Evolutionary conservation across 2,113 vertebrate species (phyloP), one percentile per base, ranked within the genome.

Genomic region (Engraulis encrasicolus): DNA sequence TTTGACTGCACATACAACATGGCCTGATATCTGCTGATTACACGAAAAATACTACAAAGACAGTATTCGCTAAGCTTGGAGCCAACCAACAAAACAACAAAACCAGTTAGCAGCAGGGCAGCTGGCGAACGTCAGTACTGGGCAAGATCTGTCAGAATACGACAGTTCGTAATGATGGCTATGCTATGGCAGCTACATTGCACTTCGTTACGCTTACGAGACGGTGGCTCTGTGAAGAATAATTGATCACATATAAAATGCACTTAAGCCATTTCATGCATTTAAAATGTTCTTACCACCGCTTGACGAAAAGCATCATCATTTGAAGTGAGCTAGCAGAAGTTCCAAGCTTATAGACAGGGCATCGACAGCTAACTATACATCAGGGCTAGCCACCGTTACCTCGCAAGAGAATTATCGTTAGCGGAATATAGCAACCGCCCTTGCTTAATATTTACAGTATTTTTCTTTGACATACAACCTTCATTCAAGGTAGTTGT

Each of bases 381-480:
- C 58, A 66, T 66, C n/a, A 66, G 27, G 58, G n/a, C 58, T 66
- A 66, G 58, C 58, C 12, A 52, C 15, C 18, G 23, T 14, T 9
- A 66, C 58, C 58, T 66, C 58, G 58, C 58, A 66, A 23, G n/a
- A 66, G n/a, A 27, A 66, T 66, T 66, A 66, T 58, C 18, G 18
- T n/a, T n/a, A n/a, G n/a, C 23, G 11, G 50, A 54, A 54, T 19
- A 54, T 66, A 66, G 58, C 58, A 66, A 27, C 58, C 23, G 23
- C 15, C n/a, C n/a, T 66, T 66, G 58, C 58, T 66, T 11, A 66
- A 66, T 66, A 31, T 66, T 66, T 66, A 66, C 58, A 66, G n/a
- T 27, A n/a, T n/a, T 2, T 12, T 66, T 14, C 23, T 14, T 14
- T 14, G 6, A 66, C 58, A 66, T 66, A 66, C 58, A 66, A 14